Evolutionary conservation across 2,797 vertebrate genomes (phyloP).

Genomic region (Naso thynnoides): DNA sequence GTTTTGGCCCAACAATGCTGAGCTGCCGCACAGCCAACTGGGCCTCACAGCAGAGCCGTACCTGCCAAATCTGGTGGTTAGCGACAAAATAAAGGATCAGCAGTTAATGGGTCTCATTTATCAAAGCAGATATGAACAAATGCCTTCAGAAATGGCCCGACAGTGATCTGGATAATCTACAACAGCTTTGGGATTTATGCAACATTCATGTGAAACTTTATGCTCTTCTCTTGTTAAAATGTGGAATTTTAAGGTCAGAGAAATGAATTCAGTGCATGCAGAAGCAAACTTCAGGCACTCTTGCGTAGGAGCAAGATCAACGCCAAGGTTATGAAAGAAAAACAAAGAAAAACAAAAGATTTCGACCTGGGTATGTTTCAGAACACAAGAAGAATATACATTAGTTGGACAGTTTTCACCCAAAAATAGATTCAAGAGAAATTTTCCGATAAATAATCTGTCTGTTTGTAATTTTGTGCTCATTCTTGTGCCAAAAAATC

Average conservation of each 20-base stretch:
- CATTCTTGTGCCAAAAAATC: constrained; percentile 6
- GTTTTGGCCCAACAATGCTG: constrained; percentile 39
- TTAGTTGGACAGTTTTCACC: constrained; percentile 12
- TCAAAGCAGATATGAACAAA: constrained; percentile 66
- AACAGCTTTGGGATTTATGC: constrained; percentile 6
- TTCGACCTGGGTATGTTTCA: neutral
- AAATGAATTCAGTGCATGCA: neutral
- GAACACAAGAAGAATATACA: neutral
- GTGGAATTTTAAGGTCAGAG: constrained; percentile 1
- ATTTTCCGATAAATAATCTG: neutral
- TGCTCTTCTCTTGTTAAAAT: neutral
- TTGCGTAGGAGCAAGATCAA: constrained; percentile 6
- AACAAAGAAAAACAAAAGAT: neutral
- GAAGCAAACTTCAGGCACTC: neutral
- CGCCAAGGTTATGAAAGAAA: constrained; percentile 17
- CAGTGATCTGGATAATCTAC: constrained; percentile 31
- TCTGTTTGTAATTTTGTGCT: neutral
- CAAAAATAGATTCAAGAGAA: neutral
- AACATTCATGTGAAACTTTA: constrained; percentile 11
- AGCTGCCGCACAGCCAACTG: constrained; percentile 56
- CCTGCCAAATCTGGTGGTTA: constrained; percentile 69
- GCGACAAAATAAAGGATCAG: constrained; percentile 67
- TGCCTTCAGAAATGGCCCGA: constrained; percentile 35
- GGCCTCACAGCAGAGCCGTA: constrained; percentile 51
- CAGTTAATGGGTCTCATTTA: constrained; percentile 72